Conservation (phyloP, 1,140 invertebrate species). For the Spodoptera frugiperda region DNA sequence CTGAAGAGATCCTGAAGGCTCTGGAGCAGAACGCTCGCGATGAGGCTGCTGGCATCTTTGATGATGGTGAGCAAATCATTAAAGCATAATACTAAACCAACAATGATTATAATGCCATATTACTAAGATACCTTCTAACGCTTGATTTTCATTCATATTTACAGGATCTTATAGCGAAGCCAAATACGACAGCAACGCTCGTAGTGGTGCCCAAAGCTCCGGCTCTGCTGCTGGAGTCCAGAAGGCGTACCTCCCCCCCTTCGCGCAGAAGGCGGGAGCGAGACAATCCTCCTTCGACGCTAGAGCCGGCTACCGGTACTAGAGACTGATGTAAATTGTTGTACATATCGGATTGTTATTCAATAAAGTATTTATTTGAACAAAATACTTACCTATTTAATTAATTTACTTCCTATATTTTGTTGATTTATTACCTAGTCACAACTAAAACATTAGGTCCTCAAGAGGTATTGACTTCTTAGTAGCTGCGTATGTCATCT, state of each 20-base stretch:
- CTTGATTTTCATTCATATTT: background rate
- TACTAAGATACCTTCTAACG: too few species aligned
- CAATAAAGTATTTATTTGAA: too few species aligned
- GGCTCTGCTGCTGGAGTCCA: slow-evolving; percentile 14
- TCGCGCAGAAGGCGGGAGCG: slow-evolving; percentile 28
- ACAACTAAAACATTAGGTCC: too few species aligned
- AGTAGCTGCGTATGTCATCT: too few species aligned
- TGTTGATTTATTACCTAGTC: too few species aligned
- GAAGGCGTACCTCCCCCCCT: slow-evolving; percentile 56
- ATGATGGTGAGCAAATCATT: background rate
- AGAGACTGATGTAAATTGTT: slow-evolving; percentile 21
- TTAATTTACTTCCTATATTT: too few species aligned
- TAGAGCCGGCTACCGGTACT: slow-evolving; percentile 58
- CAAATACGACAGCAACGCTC: slow-evolving; percentile 60
- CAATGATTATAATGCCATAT: too few species aligned
- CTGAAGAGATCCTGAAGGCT: slow-evolving; percentile 83
- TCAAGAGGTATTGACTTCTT: too few species aligned
- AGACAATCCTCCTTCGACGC: slow-evolving; percentile 48
- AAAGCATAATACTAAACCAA: too few species aligned
- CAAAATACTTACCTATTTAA: too few species aligned
- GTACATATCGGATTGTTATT: too few species aligned
- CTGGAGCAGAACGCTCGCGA: slow-evolving; percentile 78
- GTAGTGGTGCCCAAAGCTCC: background rate
- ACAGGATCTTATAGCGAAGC: slow-evolving; percentile 75
- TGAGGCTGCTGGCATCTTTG: slow-evolving; percentile 71